Conservation (phyloP, 1,140 invertebrate genomes). For the Papilio machaon region DNA sequence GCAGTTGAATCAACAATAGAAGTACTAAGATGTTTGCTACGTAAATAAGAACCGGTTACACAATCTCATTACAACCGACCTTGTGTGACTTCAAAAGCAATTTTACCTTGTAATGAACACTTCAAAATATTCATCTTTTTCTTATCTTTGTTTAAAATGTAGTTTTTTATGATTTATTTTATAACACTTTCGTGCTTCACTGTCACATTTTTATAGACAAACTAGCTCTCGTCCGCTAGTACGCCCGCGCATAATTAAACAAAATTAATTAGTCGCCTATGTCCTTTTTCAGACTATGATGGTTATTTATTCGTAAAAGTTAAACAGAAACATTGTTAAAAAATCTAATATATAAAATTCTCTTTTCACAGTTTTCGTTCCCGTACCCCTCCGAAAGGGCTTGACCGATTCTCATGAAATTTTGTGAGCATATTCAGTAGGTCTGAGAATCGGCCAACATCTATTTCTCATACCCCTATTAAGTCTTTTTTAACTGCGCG, state of each 20-base stretch:
- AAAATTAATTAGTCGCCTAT: not conserved
- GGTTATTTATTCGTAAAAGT: too few species aligned
- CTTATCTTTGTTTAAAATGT: not conserved
- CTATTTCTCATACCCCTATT: too few species aligned
- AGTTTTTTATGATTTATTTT: conserved; percentile 3
- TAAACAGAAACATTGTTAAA: too few species aligned
- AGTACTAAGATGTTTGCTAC: conserved; percentile 6
- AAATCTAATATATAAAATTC: too few species aligned
- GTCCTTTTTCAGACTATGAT: too few species aligned
- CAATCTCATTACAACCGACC: conserved; percentile 29
- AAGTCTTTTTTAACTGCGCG: too few species aligned
- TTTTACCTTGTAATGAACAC: conserved; percentile 9
- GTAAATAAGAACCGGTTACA: conserved; percentile 25
- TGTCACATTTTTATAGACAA: not conserved
- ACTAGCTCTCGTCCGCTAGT: not conserved
- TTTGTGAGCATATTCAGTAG: too few species aligned
- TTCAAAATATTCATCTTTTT: not conserved
- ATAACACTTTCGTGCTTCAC: not conserved
- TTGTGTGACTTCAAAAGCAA: conserved; percentile 32
- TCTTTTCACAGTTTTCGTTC: too few species aligned
- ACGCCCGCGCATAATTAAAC: not conserved
- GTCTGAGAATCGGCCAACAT: too few species aligned
- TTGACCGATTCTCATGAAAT: too few species aligned
- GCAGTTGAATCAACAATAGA: conserved; percentile 17
- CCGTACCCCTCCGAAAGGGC: too few species aligned